phyloP scores from a whole-genome alignment of 1,140 invertebrate species.

The Zeugodacus cucurbitae region DNA sequence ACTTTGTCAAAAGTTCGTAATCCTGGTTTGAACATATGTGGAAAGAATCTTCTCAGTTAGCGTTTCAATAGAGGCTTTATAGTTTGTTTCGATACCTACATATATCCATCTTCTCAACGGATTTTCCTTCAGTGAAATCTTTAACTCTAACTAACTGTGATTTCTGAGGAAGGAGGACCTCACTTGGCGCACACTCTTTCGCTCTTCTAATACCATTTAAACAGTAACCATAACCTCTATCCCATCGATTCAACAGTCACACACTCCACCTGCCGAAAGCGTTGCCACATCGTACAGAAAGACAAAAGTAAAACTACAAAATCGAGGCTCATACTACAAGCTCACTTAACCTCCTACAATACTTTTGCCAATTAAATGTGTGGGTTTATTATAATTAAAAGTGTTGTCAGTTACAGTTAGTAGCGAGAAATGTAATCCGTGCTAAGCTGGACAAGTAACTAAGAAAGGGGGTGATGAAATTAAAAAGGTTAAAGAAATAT shows the following conservation, averaged over 20 bases:
- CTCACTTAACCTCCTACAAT: background rate
- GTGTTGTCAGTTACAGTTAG: background rate
- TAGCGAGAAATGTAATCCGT: background rate
- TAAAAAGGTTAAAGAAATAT: background rate
- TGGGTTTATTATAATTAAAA: conserved; percentile 32
- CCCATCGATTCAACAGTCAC: background rate
- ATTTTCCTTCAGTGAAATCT: too few species aligned
- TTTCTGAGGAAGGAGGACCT: background rate
- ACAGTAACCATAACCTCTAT: background rate
- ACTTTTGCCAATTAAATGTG: background rate
- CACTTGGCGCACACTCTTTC: background rate
- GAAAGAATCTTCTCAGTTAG: too few species aligned
- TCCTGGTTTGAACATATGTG: too few species aligned
- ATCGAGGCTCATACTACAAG: background rate
- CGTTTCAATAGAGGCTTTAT: too few species aligned
- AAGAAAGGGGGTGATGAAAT: background rate
- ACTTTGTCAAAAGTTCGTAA: too few species aligned
- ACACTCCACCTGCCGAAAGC: background rate
- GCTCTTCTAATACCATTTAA: background rate
- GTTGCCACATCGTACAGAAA: background rate
- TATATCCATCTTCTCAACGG: too few species aligned
- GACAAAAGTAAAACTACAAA: background rate
- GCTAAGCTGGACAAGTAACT: background rate
- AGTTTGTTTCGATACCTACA: too few species aligned
- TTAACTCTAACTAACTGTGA: background rate